Evolutionary conservation across 2,113 vertebrate genomes (phyloP).

Genomic region (Otolemur garnettii): DNA sequence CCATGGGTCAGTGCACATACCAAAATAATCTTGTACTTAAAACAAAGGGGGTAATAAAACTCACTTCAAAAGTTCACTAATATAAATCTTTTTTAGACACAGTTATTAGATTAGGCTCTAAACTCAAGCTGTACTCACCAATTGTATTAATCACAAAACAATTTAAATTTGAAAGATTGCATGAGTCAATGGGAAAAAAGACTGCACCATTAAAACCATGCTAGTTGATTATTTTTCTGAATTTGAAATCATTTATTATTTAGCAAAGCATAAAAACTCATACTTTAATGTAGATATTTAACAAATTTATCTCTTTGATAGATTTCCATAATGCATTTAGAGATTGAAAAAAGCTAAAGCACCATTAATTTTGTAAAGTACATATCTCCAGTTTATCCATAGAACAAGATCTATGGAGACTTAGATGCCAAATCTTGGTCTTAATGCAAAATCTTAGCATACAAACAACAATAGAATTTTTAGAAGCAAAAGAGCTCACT

Average conservation of each 20-base stretch:
- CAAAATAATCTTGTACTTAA: slow-evolving; percentile 1
- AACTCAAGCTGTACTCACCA: not conserved
- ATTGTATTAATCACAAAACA: not conserved
- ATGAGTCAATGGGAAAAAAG: not conserved
- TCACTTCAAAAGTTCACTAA: slow-evolving; percentile 10
- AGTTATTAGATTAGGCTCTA: not conserved
- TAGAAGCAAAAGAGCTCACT: slow-evolving; percentile 25
- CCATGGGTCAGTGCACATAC: slow-evolving; percentile 27
- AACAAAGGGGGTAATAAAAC: not conserved
- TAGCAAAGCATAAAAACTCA: not conserved
- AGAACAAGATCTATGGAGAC: slow-evolving; percentile 79
- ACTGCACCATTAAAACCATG: not conserved
- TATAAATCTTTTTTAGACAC: not conserved
- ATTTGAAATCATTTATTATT: not conserved
- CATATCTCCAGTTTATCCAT: slow-evolving; percentile 79
- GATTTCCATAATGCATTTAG: slow-evolving; percentile 74
- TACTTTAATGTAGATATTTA: not conserved
- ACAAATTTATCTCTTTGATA: slow-evolving; percentile 16
- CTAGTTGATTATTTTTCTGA: slow-evolving; percentile 4
- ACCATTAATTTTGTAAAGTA: slow-evolving; percentile 79
- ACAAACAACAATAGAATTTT: slow-evolving; percentile 80
- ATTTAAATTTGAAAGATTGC: not conserved
- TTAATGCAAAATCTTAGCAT: not conserved
- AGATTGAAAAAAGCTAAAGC: slow-evolving; percentile 75
- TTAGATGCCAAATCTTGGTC: slow-evolving; percentile 60